Evolutionary conservation across 2,113 vertebrate genomes (phyloP).

Genomic region (Sciurus niger): DNA sequence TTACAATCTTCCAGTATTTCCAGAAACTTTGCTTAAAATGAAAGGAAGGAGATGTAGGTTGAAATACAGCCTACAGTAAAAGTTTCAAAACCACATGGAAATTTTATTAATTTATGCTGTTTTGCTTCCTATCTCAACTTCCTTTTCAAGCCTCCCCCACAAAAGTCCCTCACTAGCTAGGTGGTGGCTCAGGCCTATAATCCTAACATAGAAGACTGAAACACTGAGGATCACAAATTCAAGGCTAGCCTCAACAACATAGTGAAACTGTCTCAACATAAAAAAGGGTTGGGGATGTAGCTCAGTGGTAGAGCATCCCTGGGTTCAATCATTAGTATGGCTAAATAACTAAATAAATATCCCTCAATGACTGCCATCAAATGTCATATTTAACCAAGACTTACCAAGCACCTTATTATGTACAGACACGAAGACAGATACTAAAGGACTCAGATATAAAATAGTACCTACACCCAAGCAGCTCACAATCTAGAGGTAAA

Average conservation of each 20-base stretch:
- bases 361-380: constrained; percentile 3
- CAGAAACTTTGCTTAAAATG: constrained; percentile 57
- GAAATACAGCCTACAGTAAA: background rate
- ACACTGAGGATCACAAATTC: background rate
- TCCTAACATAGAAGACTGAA: background rate
- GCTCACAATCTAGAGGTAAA: constrained; percentile 17
- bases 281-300: background rate
- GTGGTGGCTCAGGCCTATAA: background rate
- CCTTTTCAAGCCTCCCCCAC: constrained; percentile 4
- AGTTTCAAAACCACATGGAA: constrained; percentile 40
- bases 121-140: constrained; percentile 55
- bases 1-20: constrained; percentile 54
- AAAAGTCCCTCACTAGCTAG: background rate
- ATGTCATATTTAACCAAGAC: constrained; percentile 45
- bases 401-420: constrained; percentile 21
- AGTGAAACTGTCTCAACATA: background rate
- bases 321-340: background rate
- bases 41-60: background rate
- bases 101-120: constrained; percentile 34
- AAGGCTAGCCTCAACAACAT: background rate
- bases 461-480: background rate
- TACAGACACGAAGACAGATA: background rate
- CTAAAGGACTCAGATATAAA: background rate
- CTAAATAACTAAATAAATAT: background rate
- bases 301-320: background rate